Evolutionary conservation across 2,888 invertebrate genomes (phyloP).

Genomic region (Amphipoea oculea): DNA sequence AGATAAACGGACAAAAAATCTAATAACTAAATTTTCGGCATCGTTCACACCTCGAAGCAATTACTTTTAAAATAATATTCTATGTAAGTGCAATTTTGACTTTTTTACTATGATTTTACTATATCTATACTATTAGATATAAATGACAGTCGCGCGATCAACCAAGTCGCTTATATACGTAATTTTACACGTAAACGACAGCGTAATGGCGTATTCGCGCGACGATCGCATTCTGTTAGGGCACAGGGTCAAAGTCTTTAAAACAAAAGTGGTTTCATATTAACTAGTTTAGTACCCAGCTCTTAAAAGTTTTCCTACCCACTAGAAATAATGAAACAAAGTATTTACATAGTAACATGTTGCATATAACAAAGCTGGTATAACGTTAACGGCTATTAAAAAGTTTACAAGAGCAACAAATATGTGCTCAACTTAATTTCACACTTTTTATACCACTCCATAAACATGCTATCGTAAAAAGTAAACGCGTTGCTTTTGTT

Average conservation of each 20-base stretch:
- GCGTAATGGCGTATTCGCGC: not conserved
- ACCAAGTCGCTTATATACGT: not conserved
- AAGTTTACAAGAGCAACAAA: constrained; percentile 32
- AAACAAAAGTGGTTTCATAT: constrained; percentile 13
- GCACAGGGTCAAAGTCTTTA: constrained; percentile 11
- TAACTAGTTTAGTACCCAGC: constrained; percentile 3
- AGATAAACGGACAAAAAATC: no score
- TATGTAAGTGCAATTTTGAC: not conserved
- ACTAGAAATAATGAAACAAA: constrained; percentile 22
- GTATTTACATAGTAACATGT: constrained; percentile 10
- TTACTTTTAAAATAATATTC: not conserved
- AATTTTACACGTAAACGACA: no score
- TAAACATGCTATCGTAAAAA: not conserved
- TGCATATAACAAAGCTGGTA: constrained; percentile 1
- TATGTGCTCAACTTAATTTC: constrained; percentile 21
- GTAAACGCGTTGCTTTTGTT: constrained; percentile 10
- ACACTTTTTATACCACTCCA: not conserved
- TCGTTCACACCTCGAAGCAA: no score
- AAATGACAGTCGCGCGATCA: not conserved
- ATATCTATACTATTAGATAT: not conserved
- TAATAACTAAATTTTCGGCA: no score
- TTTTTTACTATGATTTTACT: not conserved
- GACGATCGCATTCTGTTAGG: not conserved
- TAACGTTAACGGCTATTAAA: constrained; percentile 16
- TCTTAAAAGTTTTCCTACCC: constrained; percentile 32